Evolutionary conservation across 2,797 vertebrate genomes (phyloP).

Genomic region (Cyprinella venusta): DNA sequence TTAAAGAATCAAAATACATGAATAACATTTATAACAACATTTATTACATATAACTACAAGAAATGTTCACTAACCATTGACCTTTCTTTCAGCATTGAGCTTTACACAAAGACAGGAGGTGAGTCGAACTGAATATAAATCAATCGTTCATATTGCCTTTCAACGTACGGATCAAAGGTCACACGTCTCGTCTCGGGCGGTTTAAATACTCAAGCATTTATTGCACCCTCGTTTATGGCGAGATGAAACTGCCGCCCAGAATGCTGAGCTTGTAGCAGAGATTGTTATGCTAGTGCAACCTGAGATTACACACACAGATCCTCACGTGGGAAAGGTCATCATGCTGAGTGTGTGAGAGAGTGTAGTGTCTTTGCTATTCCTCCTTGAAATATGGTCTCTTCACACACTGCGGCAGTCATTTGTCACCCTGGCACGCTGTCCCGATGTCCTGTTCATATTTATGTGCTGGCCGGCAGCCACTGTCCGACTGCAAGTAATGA

Average conservation of each 20-base stretch:
- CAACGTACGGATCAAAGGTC: conserved; percentile 38
- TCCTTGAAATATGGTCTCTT: conserved; percentile 51
- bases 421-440: conserved; percentile 47
- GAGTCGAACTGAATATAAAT: conserved; percentile 51
- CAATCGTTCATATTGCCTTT: conserved; percentile 60
- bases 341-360: conserved; percentile 41
- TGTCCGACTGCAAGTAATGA: conserved; percentile 43
- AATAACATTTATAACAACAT: too few species aligned
- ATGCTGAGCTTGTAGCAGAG: neutral
- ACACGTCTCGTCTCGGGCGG: conserved; percentile 14
- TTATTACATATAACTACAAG: neutral
- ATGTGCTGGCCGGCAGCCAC: conserved; percentile 49
- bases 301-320: conserved; percentile 32
- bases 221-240: conserved; percentile 37
- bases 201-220: conserved; percentile 36
- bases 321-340: conserved; percentile 32
- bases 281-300: conserved; percentile 29
- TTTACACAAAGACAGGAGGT: conserved; percentile 46
- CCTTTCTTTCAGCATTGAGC: conserved; percentile 25
- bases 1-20: neutral
- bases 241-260: neutral
- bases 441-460: conserved; percentile 46
- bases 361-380: conserved; percentile 20
- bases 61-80: conserved; percentile 55
- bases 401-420: conserved; percentile 51